Evolutionary conservation across 2,797 vertebrate genomes (phyloP), one percentile per base, ranked within the genome.

Genomic region (Xenentodon cancila): DNA sequence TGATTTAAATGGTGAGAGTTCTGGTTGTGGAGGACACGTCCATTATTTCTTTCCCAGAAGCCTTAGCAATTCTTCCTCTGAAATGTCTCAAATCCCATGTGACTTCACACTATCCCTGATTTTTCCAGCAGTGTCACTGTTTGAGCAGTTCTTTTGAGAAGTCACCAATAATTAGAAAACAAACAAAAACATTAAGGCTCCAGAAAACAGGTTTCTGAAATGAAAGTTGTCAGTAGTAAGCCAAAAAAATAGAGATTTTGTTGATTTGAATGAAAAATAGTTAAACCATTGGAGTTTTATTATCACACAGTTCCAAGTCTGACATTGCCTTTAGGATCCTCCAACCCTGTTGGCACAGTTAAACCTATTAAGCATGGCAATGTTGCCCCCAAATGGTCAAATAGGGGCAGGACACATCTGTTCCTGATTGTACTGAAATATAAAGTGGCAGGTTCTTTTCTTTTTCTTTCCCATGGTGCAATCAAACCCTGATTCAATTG

Each of bases 81-180:
- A 90, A 90, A 90, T 84, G 88, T 88, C 79, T 89, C 80, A 42
- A 90, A 90, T 89, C 86, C 84, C 20, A 85, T 91, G 89, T 90
- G 90, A 85, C 85, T 84, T 90, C 90, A 90, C 88, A 90, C 89
- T 87, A 86, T 91, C 92, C 92, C 92, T 92, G 92, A 93, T 91
- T 91, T 91, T 87, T 91, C 85, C 87, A 90, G 90, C 86, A 89
- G 86, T 90, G 88, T 91, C 90, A 89, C 88, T 89, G 89, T 90
- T 87, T 87, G 85, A 88, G 71, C 86, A 88, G 89, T 90, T 90
- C 81, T 86, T 84, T 86, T 87, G 81, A 87, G 59, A 84, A 91
- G 89, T 92, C 89, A 89, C 80, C 80, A 84, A 88, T 89, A 89
- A 88, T 87, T 85, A 88, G 83, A 85, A 71, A 77, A 64, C 64